A percentile compares a stretch with the other conserved stretches of the same genome.
These are phyloP conservation scores for Myiozetetes cayanensis DNA, from an alignment of 2,113 vertebrate genomes.

Conservation along the genomic window DNA sequence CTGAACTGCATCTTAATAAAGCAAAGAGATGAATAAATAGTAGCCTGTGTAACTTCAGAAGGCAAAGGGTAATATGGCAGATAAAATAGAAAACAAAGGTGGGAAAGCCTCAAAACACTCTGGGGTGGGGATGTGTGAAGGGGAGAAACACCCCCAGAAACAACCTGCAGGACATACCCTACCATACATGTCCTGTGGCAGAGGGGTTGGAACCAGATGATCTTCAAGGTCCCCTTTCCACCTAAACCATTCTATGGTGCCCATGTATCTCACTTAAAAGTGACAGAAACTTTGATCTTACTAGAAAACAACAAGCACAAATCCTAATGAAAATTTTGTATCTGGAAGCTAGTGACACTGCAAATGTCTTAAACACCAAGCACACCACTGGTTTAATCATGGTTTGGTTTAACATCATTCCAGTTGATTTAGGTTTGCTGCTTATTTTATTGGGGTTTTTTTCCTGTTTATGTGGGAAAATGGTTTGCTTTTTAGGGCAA, in stretches of 20 bases:
- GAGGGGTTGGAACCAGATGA: accelerated
- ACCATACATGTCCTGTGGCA: accelerated
- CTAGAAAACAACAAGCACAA: neutral
- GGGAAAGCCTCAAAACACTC: neutral
- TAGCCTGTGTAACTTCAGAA: neutral
- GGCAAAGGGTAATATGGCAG: neutral
- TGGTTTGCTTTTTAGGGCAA: neutral
- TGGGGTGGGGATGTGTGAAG: accelerated
- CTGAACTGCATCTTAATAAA: constrained; percentile 20
- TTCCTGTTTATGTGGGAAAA: neutral
- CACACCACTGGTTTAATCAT: neutral
- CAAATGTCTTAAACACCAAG: accelerated
- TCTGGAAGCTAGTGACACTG: neutral
- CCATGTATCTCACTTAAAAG: neutral
- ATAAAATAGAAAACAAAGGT: neutral
- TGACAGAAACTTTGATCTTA: neutral
- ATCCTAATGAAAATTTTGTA: accelerated
- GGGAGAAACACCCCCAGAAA: accelerated
- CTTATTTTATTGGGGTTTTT: neutral
- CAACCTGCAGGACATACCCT: neutral
- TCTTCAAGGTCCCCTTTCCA: neutral
- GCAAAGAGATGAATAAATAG: neutral
- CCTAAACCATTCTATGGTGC: neutral
- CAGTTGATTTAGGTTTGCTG: neutral
- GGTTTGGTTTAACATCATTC: neutral